A percentile compares a stretch with the other conserved stretches of the same genome.
phyloP scores from a whole-genome alignment of 2,888 invertebrate genomes.

The Pyrrhosoma nymphula region DNA sequence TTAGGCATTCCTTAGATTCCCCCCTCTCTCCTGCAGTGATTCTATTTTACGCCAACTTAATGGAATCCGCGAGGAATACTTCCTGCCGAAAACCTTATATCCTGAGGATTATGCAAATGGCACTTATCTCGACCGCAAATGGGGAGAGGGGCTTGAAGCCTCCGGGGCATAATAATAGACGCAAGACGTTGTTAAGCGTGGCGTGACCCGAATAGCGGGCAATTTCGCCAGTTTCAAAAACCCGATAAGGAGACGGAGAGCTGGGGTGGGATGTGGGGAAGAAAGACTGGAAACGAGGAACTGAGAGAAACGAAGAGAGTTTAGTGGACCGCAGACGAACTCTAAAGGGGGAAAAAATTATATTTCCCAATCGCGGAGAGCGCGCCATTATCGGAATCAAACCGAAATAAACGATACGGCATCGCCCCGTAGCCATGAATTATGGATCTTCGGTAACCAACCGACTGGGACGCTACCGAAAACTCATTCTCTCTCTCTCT shows the following conservation, averaged over 20 bases:
- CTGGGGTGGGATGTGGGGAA: background rate
- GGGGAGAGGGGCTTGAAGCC: background rate
- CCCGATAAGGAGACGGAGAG: background rate
- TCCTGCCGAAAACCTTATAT: background rate
- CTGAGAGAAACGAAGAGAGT: background rate
- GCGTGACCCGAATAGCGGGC: background rate
- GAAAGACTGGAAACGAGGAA: background rate
- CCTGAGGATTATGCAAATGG: conserved; percentile 38
- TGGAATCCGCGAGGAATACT: background rate
- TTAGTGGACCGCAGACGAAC: background rate
- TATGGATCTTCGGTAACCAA: conserved; percentile 60
- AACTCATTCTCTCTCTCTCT: background rate
- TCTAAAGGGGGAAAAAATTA: background rate
- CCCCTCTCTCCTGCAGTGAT: background rate
- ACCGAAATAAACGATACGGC: conserved; percentile 57
- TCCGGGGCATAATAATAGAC: background rate
- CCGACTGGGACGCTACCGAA: conserved; percentile 17
- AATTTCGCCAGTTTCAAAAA: background rate
- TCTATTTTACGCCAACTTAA: background rate
- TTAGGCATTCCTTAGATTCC: background rate
- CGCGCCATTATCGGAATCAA: conserved; percentile 48
- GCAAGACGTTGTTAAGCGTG: background rate
- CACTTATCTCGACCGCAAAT: background rate
- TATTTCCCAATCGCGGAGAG: conserved; percentile 9
- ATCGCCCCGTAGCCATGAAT: conserved; percentile 52